Base-by-base conservation (phyloP, 2,888 invertebrate species). In the Acrobasis suavella region DNA sequence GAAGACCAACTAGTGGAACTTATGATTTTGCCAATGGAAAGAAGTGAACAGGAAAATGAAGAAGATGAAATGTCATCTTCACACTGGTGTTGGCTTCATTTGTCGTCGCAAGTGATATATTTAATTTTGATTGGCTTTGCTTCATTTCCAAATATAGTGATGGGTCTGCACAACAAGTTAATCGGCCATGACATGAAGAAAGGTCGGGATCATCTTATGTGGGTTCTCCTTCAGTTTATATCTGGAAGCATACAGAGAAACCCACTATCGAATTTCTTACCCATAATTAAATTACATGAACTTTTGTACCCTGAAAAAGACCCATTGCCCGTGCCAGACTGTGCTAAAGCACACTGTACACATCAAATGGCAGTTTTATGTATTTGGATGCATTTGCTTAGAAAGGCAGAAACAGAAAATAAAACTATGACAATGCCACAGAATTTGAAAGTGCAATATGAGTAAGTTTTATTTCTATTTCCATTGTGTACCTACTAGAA, bases 141-240 rank as follows among this genome's bases (percentile, higher is more conserved):
- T 0, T 96, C 96, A 68, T 99, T 99, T 80, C 97, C 97, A 42
- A 97, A 97, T 78, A 97, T 99, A 78, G 97, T 99, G 0, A 94
- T 96, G 91, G 96, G 97, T 0, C 93, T 99, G 42, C 97, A 98
- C 82, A 96, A 96, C 64, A 97, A 96, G 91, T 85, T 97, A 49
- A 94, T 95, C 52, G 96, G 95, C 9, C 93, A 96, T 70, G 97
- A 97, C 77, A 92, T 98, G 80, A 94, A 96, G 65, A 97, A 97
- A 85, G 98, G 98, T 0, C 93, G 99, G 58, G 99, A 99, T 87
- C 98, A 99, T 77, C 91, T 99, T n/a, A 99, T 99, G 99, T 99
- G 99, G 99, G 97, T 98, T 17, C 91, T 99, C 16, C 91, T 99
- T 52, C 99, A 99, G 89, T 99, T 98, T 78, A 97, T 99, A 74